phyloP scores from a whole-genome alignment of 2,113 vertebrate species.

The Charina bottae region DNA sequence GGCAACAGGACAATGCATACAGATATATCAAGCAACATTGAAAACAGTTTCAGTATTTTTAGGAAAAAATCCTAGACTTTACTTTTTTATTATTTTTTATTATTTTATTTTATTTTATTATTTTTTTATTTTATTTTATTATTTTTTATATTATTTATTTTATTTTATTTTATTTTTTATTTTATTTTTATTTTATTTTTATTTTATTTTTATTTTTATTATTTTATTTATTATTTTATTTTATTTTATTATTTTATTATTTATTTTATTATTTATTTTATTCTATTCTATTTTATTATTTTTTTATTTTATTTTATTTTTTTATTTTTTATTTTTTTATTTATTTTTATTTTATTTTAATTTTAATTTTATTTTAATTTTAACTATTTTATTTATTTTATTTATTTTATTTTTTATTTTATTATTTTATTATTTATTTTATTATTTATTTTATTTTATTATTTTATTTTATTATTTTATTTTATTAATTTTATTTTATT shows the following conservation, averaged over 20 bases:
- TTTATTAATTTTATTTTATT: neutral
- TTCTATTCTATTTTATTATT: neutral
- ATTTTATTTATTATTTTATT: neutral
- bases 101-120: neutral
- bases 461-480: neutral
- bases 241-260: too few relatives aligned
- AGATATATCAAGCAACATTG: neutral
- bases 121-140: neutral
- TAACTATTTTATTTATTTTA: neutral
- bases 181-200: neutral
- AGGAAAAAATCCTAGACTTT: neutral
- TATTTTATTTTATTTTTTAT: neutral
- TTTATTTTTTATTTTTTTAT: neutral
- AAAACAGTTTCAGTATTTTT: neutral
- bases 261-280: neutral
- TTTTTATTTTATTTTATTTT: neutral
- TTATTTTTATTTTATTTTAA: neutral
- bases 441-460: neutral
- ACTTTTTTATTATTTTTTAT: neutral
- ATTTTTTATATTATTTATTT: too few relatives aligned
- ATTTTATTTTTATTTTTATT: neutral
- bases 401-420: neutral
- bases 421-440: neutral
- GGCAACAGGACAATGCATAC: neutral
- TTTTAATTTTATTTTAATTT: too few relatives aligned